Evolutionary conservation across 2,113 vertebrate species (phyloP).

Genomic region (Elachura formosa): DNA sequence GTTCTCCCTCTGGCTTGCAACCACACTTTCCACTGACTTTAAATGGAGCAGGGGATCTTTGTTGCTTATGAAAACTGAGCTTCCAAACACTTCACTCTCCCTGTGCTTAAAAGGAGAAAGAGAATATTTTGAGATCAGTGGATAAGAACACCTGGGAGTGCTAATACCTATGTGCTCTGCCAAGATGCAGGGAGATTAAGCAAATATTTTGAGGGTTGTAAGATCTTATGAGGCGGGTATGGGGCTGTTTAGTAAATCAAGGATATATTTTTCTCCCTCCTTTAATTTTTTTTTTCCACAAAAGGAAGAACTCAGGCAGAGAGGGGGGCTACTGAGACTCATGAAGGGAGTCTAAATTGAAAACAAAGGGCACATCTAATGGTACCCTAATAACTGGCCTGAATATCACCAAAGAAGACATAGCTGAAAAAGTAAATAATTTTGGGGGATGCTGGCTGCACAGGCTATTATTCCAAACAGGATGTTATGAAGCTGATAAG

Average conservation of each 20-base stretch:
- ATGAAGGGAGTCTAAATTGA: background rate
- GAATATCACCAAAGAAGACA: background rate
- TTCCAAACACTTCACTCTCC: slow-evolving; percentile 18
- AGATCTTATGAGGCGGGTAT: background rate
- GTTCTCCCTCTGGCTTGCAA: background rate
- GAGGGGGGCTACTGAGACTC: background rate
- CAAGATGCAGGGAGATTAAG: slow-evolving; percentile 45
- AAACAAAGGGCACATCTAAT: background rate
- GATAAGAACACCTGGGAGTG: slow-evolving; percentile 34
- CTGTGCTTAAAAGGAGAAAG: background rate
- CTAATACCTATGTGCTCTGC: slow-evolving; percentile 5
- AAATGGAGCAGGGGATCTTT: background rate
- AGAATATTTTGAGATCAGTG: slow-evolving; percentile 53
- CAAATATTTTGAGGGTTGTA: slow-evolving; percentile 45
- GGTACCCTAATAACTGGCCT: background rate
- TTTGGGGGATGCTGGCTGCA: background rate
- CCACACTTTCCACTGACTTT: slow-evolving; percentile 5
- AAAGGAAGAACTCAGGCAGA: background rate
- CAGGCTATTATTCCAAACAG: background rate
- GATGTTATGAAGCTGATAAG: background rate
- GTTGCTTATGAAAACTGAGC: slow-evolving; percentile 20
- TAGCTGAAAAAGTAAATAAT: background rate
- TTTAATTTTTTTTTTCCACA: background rate
- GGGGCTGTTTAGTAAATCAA: background rate
- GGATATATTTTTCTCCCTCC: background rate